Conservation (phyloP, 2,797 vertebrate genomes). For the Huso huso region DNA sequence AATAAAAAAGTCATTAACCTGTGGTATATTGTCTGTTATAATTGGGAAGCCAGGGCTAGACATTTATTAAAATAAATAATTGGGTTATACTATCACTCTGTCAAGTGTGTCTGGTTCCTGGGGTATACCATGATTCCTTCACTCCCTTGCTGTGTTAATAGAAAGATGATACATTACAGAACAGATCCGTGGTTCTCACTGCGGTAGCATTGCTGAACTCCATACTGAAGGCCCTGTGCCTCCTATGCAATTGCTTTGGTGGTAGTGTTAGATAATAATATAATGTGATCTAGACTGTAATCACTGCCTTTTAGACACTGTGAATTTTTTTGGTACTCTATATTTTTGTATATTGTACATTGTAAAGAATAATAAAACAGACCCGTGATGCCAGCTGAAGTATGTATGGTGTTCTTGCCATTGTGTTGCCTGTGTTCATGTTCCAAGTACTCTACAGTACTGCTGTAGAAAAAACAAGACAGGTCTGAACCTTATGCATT, state of each 20-base stretch:
- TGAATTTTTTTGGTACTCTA: slow-evolving; percentile 85
- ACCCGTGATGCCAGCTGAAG: slow-evolving; percentile 60
- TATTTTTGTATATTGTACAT: slow-evolving; percentile 97
- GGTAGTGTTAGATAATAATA: slow-evolving; percentile 66
- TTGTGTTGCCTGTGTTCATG: too few relatives aligned
- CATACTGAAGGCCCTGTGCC: slow-evolving; percentile 70
- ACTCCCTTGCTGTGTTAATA: slow-evolving; percentile 1
- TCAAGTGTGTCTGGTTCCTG: too few relatives aligned
- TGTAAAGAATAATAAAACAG: slow-evolving; percentile 80
- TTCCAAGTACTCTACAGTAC: too few relatives aligned
- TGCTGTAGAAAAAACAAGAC: too few relatives aligned
- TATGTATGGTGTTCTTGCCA: too few relatives aligned
- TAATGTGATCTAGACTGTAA: slow-evolving; percentile 79
- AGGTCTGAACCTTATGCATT: too few relatives aligned
- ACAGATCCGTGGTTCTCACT: slow-evolving; percentile 13
- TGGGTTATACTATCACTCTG: too few relatives aligned
- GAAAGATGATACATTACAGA: slow-evolving; percentile 13
- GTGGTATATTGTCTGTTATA: too few relatives aligned
- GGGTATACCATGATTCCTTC: background rate
- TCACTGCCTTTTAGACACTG: slow-evolving; percentile 96
- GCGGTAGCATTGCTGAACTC: slow-evolving; percentile 42
- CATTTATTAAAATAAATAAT: background rate
- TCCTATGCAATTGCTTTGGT: slow-evolving; percentile 88
- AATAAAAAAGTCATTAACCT: too few relatives aligned
- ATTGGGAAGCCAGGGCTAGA: background rate